Evolutionary conservation across 2,113 vertebrate genomes (phyloP).

Genomic region (Carollia perspicillata): DNA sequence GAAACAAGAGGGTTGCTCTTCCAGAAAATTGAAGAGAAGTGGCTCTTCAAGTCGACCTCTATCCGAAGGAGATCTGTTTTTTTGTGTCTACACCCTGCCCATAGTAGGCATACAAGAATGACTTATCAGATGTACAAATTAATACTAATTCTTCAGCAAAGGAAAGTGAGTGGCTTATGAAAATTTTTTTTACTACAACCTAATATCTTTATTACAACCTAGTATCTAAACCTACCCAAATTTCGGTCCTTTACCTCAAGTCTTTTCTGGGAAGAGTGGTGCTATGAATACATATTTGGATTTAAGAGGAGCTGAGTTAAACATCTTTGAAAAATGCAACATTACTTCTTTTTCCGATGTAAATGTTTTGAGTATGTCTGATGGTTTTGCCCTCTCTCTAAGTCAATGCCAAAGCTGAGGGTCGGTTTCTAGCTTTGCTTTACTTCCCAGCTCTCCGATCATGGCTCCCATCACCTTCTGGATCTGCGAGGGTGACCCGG

Average conservation of each 20-base stretch:
- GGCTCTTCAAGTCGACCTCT: background rate
- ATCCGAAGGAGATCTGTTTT: background rate
- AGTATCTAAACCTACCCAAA: background rate
- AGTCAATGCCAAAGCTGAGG: background rate
- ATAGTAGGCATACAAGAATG: background rate
- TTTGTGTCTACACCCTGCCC: background rate
- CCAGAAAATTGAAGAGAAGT: background rate
- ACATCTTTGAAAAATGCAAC: background rate
- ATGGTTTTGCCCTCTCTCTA: background rate
- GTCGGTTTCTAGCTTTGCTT: background rate
- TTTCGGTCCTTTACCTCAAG: constrained; percentile 31
- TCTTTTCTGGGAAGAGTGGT: constrained; percentile 39
- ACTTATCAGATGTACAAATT: background rate
- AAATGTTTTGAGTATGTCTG: background rate
- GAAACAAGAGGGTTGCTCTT: background rate
- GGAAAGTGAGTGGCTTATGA: background rate
- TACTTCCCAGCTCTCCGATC: background rate
- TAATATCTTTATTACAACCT: background rate
- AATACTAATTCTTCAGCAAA: background rate
- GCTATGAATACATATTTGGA: constrained; percentile 35
- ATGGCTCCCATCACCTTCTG: background rate
- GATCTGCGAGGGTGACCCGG: background rate
- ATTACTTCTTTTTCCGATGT: background rate
- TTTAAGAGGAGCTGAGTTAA: constrained; percentile 27
- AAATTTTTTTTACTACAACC: background rate